Evolutionary conservation across 2,113 vertebrate genomes (phyloP).

Genomic region (Empidonax alnorum): DNA sequence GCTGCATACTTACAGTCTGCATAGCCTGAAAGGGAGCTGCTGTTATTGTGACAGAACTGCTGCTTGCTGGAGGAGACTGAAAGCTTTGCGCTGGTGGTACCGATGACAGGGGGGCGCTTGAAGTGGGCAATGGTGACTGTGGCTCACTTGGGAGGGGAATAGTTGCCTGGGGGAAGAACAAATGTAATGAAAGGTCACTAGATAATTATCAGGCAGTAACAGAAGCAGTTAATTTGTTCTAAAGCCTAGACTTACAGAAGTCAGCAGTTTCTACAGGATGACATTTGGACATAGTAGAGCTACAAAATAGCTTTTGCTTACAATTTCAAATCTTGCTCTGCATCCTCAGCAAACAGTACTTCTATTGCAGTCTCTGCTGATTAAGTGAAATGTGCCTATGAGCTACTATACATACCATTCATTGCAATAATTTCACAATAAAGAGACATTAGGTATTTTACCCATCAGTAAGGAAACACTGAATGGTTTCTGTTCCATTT

Average conservation of each 20-base stretch:
- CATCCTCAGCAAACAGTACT: constrained; percentile 72
- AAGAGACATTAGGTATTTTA: neutral
- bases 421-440: constrained; percentile 1
- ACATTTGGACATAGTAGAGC: constrained; percentile 68
- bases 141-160: constrained; percentile 66
- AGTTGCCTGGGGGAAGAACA: constrained; percentile 68
- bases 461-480: neutral
- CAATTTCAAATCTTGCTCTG: constrained; percentile 75
- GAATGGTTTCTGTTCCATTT: neutral
- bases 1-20: constrained; percentile 82
- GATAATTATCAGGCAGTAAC: constrained; percentile 52
- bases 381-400: constrained; percentile 56
- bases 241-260: constrained; percentile 59
- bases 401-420: constrained; percentile 46
- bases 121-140: constrained; percentile 64
- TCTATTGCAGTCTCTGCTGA: constrained; percentile 73
- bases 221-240: constrained; percentile 63
- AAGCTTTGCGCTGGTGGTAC: constrained; percentile 72
- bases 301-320: constrained; percentile 76
- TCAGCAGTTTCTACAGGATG: constrained; percentile 77
- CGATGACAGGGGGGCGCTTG: constrained; percentile 58
- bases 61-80: constrained; percentile 80
- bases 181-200: constrained; percentile 45
- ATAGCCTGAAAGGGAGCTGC: constrained; percentile 84
- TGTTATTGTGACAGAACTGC: constrained; percentile 69